Conservation (phyloP, 2,113 vertebrate species). For the Theristicus caerulescens region DNA sequence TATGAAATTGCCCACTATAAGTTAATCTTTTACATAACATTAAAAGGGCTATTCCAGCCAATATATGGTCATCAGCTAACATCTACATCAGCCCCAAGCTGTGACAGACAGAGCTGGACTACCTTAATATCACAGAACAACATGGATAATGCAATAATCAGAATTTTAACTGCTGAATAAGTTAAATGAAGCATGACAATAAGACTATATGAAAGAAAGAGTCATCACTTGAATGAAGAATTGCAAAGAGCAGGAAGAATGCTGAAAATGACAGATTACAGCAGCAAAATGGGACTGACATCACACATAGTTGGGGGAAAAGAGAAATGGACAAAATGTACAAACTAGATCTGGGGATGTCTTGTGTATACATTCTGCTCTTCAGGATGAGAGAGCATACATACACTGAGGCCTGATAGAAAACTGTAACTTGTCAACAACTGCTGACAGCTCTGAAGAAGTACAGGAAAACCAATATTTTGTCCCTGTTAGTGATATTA, state of each 20-base stretch:
- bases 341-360: background rate
- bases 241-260: background rate
- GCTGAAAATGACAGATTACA: background rate
- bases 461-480: background rate
- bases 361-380: background rate
- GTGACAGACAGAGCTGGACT: background rate
- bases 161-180: background rate
- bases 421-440: background rate
- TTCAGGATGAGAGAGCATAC: background rate
- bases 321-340: background rate
- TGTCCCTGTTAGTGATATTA: background rate
- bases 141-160: background rate
- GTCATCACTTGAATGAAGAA: background rate
- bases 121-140: background rate
- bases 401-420: background rate
- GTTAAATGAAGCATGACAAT: background rate
- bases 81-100: background rate
- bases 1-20: background rate
- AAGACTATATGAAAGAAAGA: background rate
- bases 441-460: background rate
- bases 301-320: background rate
- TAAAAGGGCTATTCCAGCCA: background rate
- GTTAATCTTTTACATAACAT: background rate
- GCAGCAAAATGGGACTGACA: background rate
- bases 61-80: background rate